Conservation (phyloP, 2,113 vertebrate genomes). For the Eulemur macaco region DNA sequence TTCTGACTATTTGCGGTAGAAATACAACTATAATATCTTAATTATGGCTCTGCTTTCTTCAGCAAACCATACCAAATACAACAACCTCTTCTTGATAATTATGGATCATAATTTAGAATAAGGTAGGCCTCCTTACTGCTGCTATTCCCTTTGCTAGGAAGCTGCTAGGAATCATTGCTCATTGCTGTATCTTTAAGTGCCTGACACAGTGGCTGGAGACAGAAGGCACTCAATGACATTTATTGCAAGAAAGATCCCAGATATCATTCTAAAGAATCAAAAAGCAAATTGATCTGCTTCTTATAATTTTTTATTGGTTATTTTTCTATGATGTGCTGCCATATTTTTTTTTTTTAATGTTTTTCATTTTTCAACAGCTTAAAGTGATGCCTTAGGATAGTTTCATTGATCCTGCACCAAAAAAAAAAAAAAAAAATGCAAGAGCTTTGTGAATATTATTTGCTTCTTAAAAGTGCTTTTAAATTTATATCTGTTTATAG, state of each 20-base stretch:
- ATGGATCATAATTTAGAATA: neutral
- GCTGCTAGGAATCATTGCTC: neutral
- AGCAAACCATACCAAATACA: neutral
- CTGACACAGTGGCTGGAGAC: neutral
- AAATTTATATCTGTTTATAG: neutral
- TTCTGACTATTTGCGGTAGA: neutral
- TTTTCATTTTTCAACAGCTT: neutral
- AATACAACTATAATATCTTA: constrained; percentile 16
- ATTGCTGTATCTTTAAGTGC: neutral
- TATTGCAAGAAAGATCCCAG: neutral
- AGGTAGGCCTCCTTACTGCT: neutral
- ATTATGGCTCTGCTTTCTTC: neutral
- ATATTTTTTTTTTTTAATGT: neutral
- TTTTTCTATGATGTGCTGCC: neutral
- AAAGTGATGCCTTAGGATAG: neutral
- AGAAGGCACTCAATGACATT: neutral
- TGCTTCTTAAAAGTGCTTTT: neutral
- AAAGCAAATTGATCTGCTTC: neutral
- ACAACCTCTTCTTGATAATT: neutral
- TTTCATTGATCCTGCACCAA: neutral
- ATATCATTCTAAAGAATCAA: neutral
- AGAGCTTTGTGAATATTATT: neutral
- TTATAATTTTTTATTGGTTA: neutral
- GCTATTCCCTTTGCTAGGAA: neutral
- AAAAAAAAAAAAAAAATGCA: neutral